Evolutionary conservation across 2,113 vertebrate genomes (phyloP).

Genomic region (Rhagologus leucostigma): DNA sequence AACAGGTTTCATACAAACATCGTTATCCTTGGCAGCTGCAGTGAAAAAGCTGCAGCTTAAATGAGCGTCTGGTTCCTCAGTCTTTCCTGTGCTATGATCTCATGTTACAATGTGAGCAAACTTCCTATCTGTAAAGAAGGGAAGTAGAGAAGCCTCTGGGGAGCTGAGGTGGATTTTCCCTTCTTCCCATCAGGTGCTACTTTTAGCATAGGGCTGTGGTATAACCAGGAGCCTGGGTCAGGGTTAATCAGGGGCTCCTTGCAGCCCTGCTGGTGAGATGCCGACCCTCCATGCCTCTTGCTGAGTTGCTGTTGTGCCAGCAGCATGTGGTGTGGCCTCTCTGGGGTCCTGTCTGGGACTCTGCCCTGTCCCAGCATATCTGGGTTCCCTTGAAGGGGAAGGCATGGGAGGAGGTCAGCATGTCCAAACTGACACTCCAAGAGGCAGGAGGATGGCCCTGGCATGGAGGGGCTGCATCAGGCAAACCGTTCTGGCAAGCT

Average conservation of each 20-base stretch:
- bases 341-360: neutral
- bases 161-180: conserved; percentile 55
- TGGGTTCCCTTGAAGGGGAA: neutral
- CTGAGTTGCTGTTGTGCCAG: no score
- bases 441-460: neutral
- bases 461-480: neutral
- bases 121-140: conserved; percentile 53
- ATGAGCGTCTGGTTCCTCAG: conserved; percentile 18
- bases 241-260: neutral
- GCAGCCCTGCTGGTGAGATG: neutral
- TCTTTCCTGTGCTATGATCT: conserved; percentile 65
- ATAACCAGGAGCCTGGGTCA: neutral
- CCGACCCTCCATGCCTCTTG: neutral
- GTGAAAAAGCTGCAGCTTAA: conserved; percentile 7
- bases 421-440: neutral
- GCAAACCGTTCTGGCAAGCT: neutral
- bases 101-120: conserved; percentile 46
- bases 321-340: rapidly evolving
- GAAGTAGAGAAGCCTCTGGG: conserved; percentile 23
- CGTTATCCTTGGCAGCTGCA: conserved; percentile 19
- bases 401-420: rapidly evolving
- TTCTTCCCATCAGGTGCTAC: conserved; percentile 37
- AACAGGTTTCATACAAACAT: conserved; percentile 27
- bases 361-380: rapidly evolving
- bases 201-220: neutral